Evolutionary conservation across 1,140 invertebrate genomes (phyloP), one percentile per base, ranked within the genome.

Genomic region (Achatina immaculata): DNA sequence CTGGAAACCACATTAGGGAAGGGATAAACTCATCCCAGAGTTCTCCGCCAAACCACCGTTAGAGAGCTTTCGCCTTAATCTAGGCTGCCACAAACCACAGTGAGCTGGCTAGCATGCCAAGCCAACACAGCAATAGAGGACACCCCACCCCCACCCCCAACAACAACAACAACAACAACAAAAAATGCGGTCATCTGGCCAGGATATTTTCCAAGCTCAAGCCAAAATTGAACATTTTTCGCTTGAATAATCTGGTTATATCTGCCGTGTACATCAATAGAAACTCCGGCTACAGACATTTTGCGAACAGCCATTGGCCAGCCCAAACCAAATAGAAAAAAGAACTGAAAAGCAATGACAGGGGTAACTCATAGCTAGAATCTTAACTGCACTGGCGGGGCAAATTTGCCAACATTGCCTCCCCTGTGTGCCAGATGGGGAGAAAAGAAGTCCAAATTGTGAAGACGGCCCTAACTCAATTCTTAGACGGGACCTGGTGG

Each of bases 171-270:
- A n/a, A n/a, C n/a, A n/a, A n/a, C n/a, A n/a, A n/a, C n/a, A n/a
- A n/a, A n/a, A 34, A 62, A 62, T 31, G 11, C 58, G n/a, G 58
- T 62, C 3, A 31, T 48, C 28, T 62, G 16, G n/a, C 58, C 58
- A 28, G 28, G 4, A 62, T 31, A 62, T 62, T 28, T 62, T 62
- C 58, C 58, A n/a, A 62, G 58, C 28, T 31, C 2, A 62, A 62
- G 58, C n/a, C 58, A 62, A 55, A 62, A 62, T 62, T 62, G 58
- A 62, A 62, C n/a, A 62, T 62, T 62, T 62, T 6, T 62, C n/a
- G 28, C 58, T 62, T 31, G 2, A 62, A 62, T 62, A 62, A 62
- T 62, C 28, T 6, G 28, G 28, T 62, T 62, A 62, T 62, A 62
- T 62, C 58, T 9, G 21, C 58, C 58, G 28, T 55, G 51, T 55